These are phyloP conservation scores for Polydrusus tereticollis DNA, from an alignment of 2,888 invertebrate species.

Conservation along the genomic window DNA sequence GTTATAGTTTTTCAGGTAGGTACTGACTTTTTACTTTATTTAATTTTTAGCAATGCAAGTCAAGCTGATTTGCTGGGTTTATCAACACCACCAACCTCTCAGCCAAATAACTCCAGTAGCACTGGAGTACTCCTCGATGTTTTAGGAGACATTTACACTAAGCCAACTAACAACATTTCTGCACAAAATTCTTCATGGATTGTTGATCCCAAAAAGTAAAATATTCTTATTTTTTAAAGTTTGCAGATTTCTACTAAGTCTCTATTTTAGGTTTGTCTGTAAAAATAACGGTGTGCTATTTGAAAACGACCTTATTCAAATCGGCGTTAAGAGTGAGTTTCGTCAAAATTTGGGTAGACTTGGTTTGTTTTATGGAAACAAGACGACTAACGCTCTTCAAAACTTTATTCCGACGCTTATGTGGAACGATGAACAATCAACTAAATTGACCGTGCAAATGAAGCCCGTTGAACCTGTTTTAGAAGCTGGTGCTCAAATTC, in stretches of 20 bases:
- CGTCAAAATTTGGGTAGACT: constrained; percentile 95
- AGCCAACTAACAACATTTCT: constrained; percentile 68
- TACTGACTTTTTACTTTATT: background rate
- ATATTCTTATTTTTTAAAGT: background rate
- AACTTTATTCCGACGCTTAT: constrained; percentile 77
- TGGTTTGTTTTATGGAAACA: constrained; percentile 98
- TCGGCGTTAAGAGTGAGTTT: constrained; percentile 98
- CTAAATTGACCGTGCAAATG: constrained; percentile 90
- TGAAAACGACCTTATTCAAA: constrained; percentile 98
- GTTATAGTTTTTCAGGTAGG: background rate
- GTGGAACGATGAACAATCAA: constrained; percentile 80
- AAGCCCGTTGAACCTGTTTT: constrained; percentile 94
- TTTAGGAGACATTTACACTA: constrained; percentile 87
- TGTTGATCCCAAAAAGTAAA: constrained; percentile 82
- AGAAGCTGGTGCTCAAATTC: constrained; percentile 98
- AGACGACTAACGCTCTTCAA: constrained; percentile 87
- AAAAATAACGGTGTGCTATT: constrained; percentile 99
- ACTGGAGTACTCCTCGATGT: constrained; percentile 91
- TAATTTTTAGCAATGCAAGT: constrained; percentile 57
- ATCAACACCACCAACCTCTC: constrained; percentile 86
- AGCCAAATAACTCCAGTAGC: constrained; percentile 72
- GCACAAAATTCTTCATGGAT: constrained; percentile 64
- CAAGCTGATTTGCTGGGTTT: constrained; percentile 90
- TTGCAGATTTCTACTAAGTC: background rate
- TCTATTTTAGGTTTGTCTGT: constrained; percentile 79